phyloP scores from a whole-genome alignment of 2,797 vertebrate genomes.

The Crocidura indochinensis region DNA sequence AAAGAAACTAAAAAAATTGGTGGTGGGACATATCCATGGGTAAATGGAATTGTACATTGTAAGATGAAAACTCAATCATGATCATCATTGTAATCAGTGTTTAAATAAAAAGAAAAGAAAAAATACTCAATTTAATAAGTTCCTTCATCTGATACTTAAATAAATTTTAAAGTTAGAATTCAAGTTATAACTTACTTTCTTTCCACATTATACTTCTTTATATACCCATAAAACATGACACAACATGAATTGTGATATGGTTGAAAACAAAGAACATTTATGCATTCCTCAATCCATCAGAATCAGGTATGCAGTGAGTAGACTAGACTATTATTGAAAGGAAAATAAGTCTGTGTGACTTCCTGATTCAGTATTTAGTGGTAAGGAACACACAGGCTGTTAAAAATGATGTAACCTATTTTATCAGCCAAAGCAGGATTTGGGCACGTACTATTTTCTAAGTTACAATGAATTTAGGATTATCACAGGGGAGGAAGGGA shows the following conservation, averaged over 20 bases:
- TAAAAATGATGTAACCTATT: constrained; percentile 59
- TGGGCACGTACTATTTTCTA: constrained; percentile 39
- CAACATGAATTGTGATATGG: constrained; percentile 38
- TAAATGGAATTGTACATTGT: no score
- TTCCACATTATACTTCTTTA: constrained; percentile 39
- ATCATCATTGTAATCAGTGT: no score
- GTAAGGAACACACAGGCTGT: constrained; percentile 73
- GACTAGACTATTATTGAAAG: constrained; percentile 72
- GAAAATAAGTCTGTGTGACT: constrained; percentile 72
- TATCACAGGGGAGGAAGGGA: constrained; percentile 71
- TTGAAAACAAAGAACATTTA: constrained; percentile 75
- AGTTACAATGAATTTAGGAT: constrained; percentile 76
- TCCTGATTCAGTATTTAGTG: constrained; percentile 81
- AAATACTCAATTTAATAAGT: background rate
- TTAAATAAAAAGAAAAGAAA: no score
- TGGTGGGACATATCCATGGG: no score
- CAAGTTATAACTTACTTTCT: constrained; percentile 38
- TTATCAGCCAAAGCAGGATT: constrained; percentile 69
- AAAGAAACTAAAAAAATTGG: no score
- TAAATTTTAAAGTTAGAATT: constrained; percentile 42
- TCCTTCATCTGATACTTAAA: constrained; percentile 14
- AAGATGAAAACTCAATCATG: no score
- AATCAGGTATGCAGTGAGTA: constrained; percentile 72
- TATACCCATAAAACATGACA: constrained; percentile 25
- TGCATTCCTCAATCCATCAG: constrained; percentile 64